Evolutionary conservation across 2,888 invertebrate species (phyloP).

Genomic region (Drosophila setosimentum): DNA sequence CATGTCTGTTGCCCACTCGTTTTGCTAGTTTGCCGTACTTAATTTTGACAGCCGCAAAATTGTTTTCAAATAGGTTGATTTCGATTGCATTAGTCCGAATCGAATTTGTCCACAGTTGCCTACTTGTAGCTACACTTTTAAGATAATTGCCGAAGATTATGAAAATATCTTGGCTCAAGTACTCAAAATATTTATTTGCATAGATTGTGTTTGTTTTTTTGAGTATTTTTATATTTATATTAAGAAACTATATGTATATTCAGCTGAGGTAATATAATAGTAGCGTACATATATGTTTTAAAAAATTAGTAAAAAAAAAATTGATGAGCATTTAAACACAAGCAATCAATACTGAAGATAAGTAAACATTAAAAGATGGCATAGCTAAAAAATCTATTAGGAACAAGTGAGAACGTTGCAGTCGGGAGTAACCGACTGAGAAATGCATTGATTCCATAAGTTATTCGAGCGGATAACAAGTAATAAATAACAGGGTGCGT

Average conservation of each 20-base stretch:
- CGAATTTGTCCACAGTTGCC: neutral
- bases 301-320: no score
- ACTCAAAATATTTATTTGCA: neutral
- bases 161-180: neutral
- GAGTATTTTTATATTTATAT: neutral
- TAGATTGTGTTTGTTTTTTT: neutral
- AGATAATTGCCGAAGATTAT: neutral
- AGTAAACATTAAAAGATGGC: neutral
- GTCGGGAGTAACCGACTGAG: no score
- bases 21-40: neutral
- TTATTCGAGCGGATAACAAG: no score
- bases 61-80: conserved; percentile 31
- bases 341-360: neutral
- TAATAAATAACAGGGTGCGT: no score
- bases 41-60: conserved; percentile 36
- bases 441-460: no score
- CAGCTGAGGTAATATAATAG: no score
- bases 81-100: conserved; percentile 28
- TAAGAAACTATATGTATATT: no score
- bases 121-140: neutral
- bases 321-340: neutral
- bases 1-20: neutral
- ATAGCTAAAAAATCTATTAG: neutral
- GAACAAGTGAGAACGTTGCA: no score
- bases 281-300: no score